These are phyloP conservation scores for Odontophorus gujanensis DNA, from an alignment of 2,113 vertebrate genomes.

Conservation along the genomic window DNA sequence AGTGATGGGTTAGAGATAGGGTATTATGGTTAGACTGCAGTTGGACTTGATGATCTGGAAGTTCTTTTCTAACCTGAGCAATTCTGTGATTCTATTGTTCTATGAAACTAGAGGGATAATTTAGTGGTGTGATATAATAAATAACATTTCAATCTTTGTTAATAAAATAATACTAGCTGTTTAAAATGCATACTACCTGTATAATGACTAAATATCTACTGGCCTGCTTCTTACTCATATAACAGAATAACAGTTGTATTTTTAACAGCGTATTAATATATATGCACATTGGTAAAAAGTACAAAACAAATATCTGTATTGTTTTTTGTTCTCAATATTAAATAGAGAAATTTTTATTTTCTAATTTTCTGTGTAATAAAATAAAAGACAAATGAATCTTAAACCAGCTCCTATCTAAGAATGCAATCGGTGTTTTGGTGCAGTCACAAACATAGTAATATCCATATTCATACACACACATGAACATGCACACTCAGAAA, in stretches of 20 bases:
- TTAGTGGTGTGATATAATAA: not conserved
- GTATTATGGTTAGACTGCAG: too few relatives aligned
- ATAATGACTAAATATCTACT: not conserved
- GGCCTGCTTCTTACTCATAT: not conserved
- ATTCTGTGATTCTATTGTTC: too few relatives aligned
- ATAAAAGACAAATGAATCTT: fast-evolving
- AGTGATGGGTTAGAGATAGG: too few relatives aligned
- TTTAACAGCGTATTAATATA: not conserved
- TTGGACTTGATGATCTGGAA: too few relatives aligned
- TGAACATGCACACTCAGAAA: not conserved
- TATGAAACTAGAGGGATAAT: not conserved
- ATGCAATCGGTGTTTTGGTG: fast-evolving
- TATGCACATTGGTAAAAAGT: not conserved
- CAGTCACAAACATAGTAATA: not conserved
- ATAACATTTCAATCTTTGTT: not conserved
- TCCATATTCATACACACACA: not conserved
- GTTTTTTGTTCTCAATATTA: fast-evolving
- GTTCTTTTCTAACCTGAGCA: too few relatives aligned
- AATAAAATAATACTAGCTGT: not conserved
- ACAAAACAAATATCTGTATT: not conserved
- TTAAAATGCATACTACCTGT: not conserved
- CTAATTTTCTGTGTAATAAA: not conserved
- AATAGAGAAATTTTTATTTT: not conserved
- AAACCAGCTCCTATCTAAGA: not conserved
- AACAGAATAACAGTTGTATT: not conserved